phyloP scores from a whole-genome alignment of 2,797 vertebrate genomes.

The Danio albolineatus region DNA sequence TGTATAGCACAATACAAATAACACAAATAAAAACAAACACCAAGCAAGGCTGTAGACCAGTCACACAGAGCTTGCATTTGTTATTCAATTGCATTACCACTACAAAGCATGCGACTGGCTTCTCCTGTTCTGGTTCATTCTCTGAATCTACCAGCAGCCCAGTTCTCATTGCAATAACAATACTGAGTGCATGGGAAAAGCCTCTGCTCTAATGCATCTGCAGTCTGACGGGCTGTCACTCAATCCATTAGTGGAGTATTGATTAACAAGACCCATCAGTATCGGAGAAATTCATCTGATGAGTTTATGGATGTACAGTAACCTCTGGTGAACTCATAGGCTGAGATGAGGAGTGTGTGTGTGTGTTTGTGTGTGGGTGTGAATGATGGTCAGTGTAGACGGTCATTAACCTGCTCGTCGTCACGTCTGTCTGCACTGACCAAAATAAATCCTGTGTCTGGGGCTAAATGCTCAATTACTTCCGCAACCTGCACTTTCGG shows the following conservation, averaged over 20 bases:
- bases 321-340: not conserved
- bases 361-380: too few relatives aligned
- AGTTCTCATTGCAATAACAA: constrained; percentile 20
- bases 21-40: not conserved
- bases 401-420: constrained; percentile 16
- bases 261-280: constrained; percentile 2
- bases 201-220: constrained; percentile 28
- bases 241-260: constrained; percentile 15
- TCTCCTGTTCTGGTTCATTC: not conserved
- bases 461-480: constrained; percentile 9
- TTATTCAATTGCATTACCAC: not conserved
- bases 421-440: constrained; percentile 18
- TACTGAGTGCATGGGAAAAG: constrained; percentile 27
- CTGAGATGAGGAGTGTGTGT: not conserved
- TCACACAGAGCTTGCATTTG: not conserved
- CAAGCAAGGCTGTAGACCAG: not conserved
- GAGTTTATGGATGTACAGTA: constrained; percentile 40
- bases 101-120: not conserved
- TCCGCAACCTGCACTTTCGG: not conserved
- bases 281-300: constrained; percentile 24
- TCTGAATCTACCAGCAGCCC: not conserved
- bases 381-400: not conserved
- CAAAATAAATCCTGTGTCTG: constrained; percentile 4
- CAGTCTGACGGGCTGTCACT: constrained; percentile 28
- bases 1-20: too few relatives aligned